These are phyloP conservation scores for Eupithecia vulgata DNA, from an alignment of 2,888 invertebrate species.

Conservation along the genomic window DNA sequence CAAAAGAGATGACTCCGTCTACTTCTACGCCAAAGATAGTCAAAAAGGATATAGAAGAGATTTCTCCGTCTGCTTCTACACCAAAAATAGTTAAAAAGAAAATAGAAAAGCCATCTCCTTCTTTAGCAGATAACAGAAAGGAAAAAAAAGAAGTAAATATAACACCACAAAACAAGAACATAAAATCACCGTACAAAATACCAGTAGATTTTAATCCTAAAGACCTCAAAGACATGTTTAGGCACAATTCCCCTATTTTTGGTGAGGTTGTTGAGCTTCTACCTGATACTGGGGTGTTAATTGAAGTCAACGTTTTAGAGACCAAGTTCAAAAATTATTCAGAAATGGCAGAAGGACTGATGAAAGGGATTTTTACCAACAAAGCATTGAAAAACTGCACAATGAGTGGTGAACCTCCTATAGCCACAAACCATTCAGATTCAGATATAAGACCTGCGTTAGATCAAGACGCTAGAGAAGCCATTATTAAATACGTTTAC, in stretches of 20 bases:
- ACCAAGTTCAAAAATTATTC: background rate
- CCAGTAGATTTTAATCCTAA: background rate
- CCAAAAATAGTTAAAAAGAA: too few species aligned
- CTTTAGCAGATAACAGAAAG: too few species aligned
- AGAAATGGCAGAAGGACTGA: background rate
- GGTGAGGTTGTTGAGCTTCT: background rate
- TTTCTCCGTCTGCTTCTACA: too few species aligned
- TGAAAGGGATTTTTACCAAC: background rate
- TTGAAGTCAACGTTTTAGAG: background rate
- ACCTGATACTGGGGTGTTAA: background rate
- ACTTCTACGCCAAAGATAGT: too few species aligned
- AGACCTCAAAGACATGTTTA: background rate
- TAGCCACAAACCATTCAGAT: background rate
- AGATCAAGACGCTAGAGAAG: background rate
- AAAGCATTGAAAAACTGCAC: background rate
- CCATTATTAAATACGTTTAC: background rate
- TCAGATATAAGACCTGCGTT: background rate
- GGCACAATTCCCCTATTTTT: background rate
- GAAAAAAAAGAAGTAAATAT: too few species aligned
- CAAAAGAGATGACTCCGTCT: too few species aligned
- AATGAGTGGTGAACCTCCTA: background rate
- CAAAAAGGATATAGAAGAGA: too few species aligned
- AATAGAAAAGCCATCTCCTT: too few species aligned
- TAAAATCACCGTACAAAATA: background rate
- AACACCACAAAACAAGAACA: background rate